Evolutionary conservation across 2,113 vertebrate genomes (phyloP).

Genomic region (Lota lota): DNA sequence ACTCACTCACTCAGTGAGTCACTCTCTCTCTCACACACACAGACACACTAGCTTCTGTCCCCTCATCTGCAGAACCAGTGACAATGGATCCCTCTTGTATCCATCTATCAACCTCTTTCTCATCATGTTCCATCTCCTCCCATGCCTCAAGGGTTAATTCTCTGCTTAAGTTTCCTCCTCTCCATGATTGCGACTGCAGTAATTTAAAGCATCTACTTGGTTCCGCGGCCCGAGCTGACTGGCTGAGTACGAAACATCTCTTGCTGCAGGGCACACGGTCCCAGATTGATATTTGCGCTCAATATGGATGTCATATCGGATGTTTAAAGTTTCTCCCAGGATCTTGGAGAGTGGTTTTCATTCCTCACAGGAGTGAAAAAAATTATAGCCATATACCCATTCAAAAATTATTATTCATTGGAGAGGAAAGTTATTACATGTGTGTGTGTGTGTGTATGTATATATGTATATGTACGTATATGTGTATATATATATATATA

Average conservation of each 20-base stretch:
- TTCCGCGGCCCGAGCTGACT: slow-evolving; percentile 19
- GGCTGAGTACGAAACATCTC: slow-evolving; percentile 32
- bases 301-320: slow-evolving; percentile 32
- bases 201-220: slow-evolving; percentile 54
- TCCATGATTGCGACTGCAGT: slow-evolving; percentile 22
- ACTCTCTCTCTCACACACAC: too few relatives aligned
- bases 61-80: too few relatives aligned
- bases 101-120: slow-evolving; percentile 1
- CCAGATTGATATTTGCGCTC: slow-evolving; percentile 42
- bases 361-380: slow-evolving; percentile 6
- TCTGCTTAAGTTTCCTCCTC: not conserved
- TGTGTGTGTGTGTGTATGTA: too few relatives aligned
- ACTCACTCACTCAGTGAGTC: too few relatives aligned
- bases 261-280: slow-evolving; percentile 43
- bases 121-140: not conserved
- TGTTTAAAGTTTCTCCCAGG: slow-evolving; percentile 39
- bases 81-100: not conserved
- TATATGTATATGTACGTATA: too few relatives aligned
- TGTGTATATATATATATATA: too few relatives aligned
- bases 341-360: not conserved
- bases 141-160: not conserved
- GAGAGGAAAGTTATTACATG: too few relatives aligned
- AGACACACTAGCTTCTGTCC: not conserved
- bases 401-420: too few relatives aligned
- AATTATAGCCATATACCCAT: slow-evolving; percentile 19